Percentiles rank a stretch among this genome's conserved stretches.
Conservation (phyloP, 2,888 invertebrate species). For the Pachymerium ferrugineum region DNA sequence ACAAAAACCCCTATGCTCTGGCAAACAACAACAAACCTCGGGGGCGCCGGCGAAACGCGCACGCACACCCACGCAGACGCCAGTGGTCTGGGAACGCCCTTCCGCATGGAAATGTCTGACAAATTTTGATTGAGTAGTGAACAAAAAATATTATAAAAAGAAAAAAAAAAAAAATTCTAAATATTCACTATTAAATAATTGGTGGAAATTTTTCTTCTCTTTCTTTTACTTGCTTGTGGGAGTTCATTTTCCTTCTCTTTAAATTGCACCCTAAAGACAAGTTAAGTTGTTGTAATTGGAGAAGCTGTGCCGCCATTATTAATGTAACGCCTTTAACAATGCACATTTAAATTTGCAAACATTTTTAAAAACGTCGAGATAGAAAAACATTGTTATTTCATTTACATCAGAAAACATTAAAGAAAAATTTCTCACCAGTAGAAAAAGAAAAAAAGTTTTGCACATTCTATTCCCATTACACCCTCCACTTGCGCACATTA, state of each 20-base stretch:
- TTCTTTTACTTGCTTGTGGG: background rate
- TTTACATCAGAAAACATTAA: background rate
- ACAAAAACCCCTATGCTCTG: background rate
- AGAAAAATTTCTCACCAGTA: background rate
- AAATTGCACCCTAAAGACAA: slow-evolving; percentile 19
- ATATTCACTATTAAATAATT: slow-evolving; percentile 7
- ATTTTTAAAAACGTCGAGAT: background rate
- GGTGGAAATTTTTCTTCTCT: background rate
- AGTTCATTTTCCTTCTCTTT: background rate
- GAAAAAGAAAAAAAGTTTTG: background rate
- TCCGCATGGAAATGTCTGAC: slow-evolving; percentile 8
- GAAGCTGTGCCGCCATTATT: slow-evolving; percentile 22
- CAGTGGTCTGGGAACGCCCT: slow-evolving; percentile 27
- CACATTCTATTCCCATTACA: slow-evolving; percentile 6
- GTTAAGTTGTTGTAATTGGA: slow-evolving; percentile 22
- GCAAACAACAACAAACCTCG: slow-evolving; percentile 23
- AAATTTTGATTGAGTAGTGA: slow-evolving; percentile 1
- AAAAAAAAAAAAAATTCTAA: background rate
- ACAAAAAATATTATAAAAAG: background rate
- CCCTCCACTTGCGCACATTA: background rate
- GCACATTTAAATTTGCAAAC: background rate
- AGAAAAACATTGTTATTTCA: background rate
- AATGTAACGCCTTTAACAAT: slow-evolving; percentile 2
- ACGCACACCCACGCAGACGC: slow-evolving; percentile 24
- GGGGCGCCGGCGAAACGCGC: slow-evolving; percentile 19